Conservation (phyloP, 2,797 vertebrate genomes). For the Crax fasciolata region DNA sequence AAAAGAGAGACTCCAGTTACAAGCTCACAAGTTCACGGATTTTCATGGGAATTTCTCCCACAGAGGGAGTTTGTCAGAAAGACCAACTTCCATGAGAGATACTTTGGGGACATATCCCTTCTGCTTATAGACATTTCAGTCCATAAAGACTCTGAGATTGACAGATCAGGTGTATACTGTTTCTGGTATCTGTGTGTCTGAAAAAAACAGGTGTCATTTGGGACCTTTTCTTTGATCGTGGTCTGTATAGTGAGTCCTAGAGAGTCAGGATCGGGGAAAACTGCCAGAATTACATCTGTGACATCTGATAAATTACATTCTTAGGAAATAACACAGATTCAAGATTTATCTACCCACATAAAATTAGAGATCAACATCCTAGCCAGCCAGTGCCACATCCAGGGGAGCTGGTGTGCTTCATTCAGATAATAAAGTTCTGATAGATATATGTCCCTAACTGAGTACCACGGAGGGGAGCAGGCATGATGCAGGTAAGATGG, state of each 20-base stretch:
- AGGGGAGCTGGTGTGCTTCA: background rate
- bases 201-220: background rate
- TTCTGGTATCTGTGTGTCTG: background rate
- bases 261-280: accelerated
- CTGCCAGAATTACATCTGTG: background rate
- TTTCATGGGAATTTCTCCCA: background rate
- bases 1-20: background rate
- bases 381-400: background rate
- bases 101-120: background rate
- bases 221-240: background rate
- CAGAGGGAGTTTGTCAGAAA: background rate
- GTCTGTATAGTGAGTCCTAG: background rate
- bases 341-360: background rate
- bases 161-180: background rate
- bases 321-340: background rate
- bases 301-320: background rate
- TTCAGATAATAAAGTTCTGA: background rate
- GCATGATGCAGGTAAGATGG: background rate
- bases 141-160: background rate
- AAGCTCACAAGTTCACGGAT: background rate
- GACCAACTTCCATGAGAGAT: accelerated
- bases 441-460: background rate
- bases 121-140: background rate
- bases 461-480: background rate
- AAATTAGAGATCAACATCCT: background rate